A percentile compares a stretch with the other conserved stretches of the same genome.
phyloP scores from a whole-genome alignment of 2,113 vertebrate species.

The Hippocampus mohnikei region DNA sequence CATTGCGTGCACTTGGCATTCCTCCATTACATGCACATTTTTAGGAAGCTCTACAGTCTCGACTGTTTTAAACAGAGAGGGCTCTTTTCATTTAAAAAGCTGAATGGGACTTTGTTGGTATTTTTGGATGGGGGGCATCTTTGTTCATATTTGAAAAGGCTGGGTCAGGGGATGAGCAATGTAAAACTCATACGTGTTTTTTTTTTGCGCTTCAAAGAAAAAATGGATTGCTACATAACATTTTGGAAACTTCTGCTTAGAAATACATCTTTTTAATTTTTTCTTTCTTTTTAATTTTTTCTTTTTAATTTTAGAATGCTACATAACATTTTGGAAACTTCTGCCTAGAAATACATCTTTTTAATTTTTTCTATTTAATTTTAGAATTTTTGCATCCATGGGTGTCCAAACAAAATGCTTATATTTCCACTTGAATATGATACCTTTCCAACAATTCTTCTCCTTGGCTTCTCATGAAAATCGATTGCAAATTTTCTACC shows the following conservation, averaged over 20 bases:
- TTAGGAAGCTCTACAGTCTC: neutral
- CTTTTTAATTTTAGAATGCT: no score
- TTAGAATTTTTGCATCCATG: no score
- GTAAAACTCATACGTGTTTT: neutral
- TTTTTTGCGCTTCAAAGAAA: neutral
- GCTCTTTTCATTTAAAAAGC: neutral
- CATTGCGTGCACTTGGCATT: no score
- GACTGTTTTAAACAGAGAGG: neutral
- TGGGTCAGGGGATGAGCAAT: neutral
- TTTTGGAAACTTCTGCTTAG: neutral
- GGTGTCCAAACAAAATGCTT: no score
- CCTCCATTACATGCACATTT: no score
- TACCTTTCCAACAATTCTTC: no score
- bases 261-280: neutral
- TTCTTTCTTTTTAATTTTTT: no score
- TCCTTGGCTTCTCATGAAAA: no score
- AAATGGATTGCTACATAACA: neutral
- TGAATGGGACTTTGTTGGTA: neutral
- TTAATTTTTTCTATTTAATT: no score
- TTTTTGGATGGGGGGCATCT: neutral
- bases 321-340: neutral
- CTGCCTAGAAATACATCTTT: neutral
- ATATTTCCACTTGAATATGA: no score
- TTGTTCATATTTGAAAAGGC: neutral
- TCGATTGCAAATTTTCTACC: no score